Evolutionary conservation across 2,888 invertebrate species (phyloP), one percentile per base, ranked within the genome.

Genomic region (Adineta ricciae): DNA sequence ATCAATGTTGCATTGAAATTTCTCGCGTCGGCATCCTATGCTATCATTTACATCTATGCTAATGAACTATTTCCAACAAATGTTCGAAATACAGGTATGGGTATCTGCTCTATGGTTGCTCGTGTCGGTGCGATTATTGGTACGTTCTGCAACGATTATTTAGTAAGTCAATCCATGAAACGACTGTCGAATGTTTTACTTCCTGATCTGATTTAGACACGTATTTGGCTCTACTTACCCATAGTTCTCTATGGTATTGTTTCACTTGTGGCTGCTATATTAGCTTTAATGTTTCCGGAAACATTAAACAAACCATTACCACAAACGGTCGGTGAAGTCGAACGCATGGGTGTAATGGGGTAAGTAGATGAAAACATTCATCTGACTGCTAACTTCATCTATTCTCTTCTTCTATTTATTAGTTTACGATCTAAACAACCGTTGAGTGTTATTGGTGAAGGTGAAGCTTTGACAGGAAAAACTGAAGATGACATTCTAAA

Each of bases 221-320:
- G 52, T 21, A 21, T 21, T 21, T 99, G 99, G 88, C 98, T 96
- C 90, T 99, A 98, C 92, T 99, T 99, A 14, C 97, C 98, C 94
- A 99, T 96, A 82, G 97, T 94, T 88, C 99, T 97, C 86, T 99
- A 92, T 24, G 97, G 98, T 87, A 99, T 97, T 21, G 99, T 99
- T 83, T 99, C 92, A 2, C 97, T 97, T 52, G 98, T 98, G 84
- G 99, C n/a, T 24, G 84, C 46, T n/a, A n/a, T 50, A 50, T 73
- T 32, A 16, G 27, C 14, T 36, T 19, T 16, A 50, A 54, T 27
- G 11, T 50, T 11, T 16, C 64, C 78, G 11, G 78, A 32, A 64
- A 46, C 78, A 14, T 32, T 36, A 27, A 41, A 36, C 41, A 27
- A 52, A 38, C 88, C 87, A 52, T 88, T 87, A 32, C 88, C 88